Base-by-base conservation (phyloP, 2,113 vertebrate species). In the Eira barbara region DNA sequence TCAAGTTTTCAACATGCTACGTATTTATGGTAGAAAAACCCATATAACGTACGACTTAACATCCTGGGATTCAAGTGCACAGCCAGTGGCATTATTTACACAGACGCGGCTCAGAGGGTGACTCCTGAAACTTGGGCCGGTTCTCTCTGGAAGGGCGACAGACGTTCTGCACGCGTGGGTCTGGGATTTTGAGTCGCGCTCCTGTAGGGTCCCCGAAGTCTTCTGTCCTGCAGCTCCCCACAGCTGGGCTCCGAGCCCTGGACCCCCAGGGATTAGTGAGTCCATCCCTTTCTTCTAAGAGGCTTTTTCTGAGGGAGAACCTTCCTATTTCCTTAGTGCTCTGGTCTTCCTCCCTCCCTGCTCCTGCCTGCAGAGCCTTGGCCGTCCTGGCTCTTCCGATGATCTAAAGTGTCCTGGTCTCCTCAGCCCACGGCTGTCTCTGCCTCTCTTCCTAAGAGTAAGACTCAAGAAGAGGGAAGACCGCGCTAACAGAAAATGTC, bases 1-100 rank as follows among this genome's bases (percentile, higher is more conserved):
- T 21, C 10, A 63, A 18, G 17, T 65, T 85, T 74, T 89, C 55
- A 42, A 4, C 25, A n/a, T 4, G 67, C 1, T 20, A 65, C 14
- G 8, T 21, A 29, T 17, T 73, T 47, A 9, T 3, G 29, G 3
- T 76, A 36, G 49, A 17, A 21, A 36, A 86, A 17, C 25, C 25
- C 4, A 0, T 1, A 3, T 2, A 0, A 11, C 3, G 0, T 5
- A 15, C 15, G 4, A 2, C 1, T 29, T 11, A 0, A 42, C 14
- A 0, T 23, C 86, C 47, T 13, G 18, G 18, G 2, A 18, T 61
- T 47, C n/a, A 21, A 17, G 34, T 4, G 0, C 27, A 7, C 10
- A 0, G 4, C 20, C 27, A 0, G 39, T 31, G 42, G 18, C 52
- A 7, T 7, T 31, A 1, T 31, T 36, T 4, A 9, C 34, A 6